Conservation (phyloP, 2,797 vertebrate species). For the Sphaeramia orbicularis region DNA sequence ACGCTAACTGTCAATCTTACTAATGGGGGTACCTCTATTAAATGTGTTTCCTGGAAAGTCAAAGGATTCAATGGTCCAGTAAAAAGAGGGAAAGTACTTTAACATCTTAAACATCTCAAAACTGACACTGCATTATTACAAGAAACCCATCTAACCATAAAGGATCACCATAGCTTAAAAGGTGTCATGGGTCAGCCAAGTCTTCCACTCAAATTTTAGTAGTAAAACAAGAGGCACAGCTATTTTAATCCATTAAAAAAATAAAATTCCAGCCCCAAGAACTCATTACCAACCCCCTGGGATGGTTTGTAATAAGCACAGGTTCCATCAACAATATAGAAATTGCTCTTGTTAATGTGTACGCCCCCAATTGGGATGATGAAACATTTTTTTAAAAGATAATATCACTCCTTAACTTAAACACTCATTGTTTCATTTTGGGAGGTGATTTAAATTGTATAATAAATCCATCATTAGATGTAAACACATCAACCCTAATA, state of each 20-base stretch:
- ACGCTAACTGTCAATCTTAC: background rate
- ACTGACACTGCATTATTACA: too few relatives aligned
- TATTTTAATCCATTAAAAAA: conserved; percentile 19
- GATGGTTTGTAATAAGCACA: conserved; percentile 24
- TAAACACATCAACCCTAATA: too few relatives aligned
- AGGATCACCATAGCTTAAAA: conserved; percentile 21
- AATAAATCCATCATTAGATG: too few relatives aligned
- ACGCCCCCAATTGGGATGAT: conserved; percentile 33
- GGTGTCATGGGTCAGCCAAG: conserved; percentile 9
- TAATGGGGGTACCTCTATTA: background rate
- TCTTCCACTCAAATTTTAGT: conserved; percentile 8
- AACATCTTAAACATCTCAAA: conserved; percentile 17
- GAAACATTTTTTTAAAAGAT: too few relatives aligned
- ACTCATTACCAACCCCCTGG: too few relatives aligned
- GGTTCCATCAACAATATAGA: conserved; percentile 12
- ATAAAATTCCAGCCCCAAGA: too few relatives aligned
- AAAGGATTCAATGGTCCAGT: conserved; percentile 35
- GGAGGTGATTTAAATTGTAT: too few relatives aligned
- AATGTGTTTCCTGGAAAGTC: conserved; percentile 39
- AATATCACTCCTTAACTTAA: too few relatives aligned
- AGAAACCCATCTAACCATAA: background rate
- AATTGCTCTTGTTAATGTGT: conserved; percentile 24
- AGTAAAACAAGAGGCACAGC: background rate
- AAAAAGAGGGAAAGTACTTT: conserved; percentile 26
- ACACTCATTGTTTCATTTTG: too few relatives aligned